Evolutionary conservation across 1,140 invertebrate genomes (phyloP).

Genomic region (Rhynchophorus ferrugineus): DNA sequence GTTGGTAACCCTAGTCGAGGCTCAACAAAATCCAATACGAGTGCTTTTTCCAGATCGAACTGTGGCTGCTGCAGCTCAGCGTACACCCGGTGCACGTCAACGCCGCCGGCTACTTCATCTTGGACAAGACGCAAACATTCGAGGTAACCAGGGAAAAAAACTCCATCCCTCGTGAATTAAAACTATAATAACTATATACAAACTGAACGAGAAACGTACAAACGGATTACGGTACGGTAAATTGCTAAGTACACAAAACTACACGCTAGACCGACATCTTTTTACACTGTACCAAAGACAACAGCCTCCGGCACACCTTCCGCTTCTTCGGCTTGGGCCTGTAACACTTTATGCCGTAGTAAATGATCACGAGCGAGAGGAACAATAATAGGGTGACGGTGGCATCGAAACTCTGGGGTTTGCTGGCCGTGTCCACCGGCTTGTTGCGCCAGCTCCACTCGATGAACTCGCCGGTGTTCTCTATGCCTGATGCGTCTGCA

Average conservation of each 20-base stretch:
- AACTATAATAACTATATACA: neutral
- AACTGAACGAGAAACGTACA: neutral
- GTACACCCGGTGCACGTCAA: constrained; percentile 21
- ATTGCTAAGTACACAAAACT: no score
- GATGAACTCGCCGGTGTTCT: constrained; percentile 27
- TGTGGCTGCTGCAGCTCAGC: constrained; percentile 22
- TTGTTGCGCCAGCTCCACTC: constrained; percentile 38
- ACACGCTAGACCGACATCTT: constrained; percentile 32
- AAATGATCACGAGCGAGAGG: constrained; percentile 28
- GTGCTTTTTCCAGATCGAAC: constrained; percentile 19
- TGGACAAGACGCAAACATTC: constrained; percentile 22
- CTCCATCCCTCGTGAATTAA: neutral
- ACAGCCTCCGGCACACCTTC: constrained; percentile 31
- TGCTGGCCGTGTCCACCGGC: constrained; percentile 9
- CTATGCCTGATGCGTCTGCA: constrained; percentile 27
- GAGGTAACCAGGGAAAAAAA: constrained; percentile 18
- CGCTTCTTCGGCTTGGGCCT: constrained; percentile 35
- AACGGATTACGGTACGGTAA: neutral
- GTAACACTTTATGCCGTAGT: constrained; percentile 29
- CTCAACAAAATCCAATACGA: no score
- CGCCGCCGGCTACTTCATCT: constrained; percentile 23
- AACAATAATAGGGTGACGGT: constrained; percentile 28
- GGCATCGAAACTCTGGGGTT: constrained; percentile 27
- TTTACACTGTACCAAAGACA: constrained; percentile 32
- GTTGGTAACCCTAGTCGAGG: no score